phyloP scores from a whole-genome alignment of 1,140 invertebrate species.

The Antheraea pernyi region DNA sequence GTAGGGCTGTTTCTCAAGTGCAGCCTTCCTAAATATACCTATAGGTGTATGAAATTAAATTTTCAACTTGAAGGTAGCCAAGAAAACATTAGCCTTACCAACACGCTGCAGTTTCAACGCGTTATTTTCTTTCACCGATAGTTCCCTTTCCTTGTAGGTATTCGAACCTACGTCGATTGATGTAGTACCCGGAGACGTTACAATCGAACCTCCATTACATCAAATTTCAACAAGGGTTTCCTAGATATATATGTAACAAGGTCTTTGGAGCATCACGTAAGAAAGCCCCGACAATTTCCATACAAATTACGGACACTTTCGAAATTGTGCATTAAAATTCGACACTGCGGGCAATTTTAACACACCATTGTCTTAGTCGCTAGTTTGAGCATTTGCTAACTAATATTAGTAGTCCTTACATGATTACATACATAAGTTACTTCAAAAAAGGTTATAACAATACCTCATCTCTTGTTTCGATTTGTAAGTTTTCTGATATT shows the following conservation, averaged over 20 bases:
- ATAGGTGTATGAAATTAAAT: no score
- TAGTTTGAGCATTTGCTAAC: not conserved
- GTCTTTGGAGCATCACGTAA: slow-evolving; percentile 54
- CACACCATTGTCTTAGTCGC: slow-evolving; percentile 52
- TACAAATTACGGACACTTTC: slow-evolving; percentile 72
- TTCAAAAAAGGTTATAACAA: not conserved
- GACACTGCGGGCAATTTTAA: slow-evolving; percentile 42
- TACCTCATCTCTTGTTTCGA: not conserved
- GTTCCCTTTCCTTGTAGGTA: no score
- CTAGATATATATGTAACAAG: slow-evolving; percentile 38
- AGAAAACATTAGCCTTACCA: no score
- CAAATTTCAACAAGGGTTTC: not conserved
- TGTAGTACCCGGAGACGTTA: no score
- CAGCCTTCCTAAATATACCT: no score
- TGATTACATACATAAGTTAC: not conserved
- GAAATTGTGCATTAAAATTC: slow-evolving; percentile 61
- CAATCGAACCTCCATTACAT: no score
- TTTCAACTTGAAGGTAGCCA: no score
- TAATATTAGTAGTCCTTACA: not conserved
- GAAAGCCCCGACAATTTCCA: slow-evolving; percentile 54
- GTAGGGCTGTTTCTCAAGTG: no score
- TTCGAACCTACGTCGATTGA: no score
- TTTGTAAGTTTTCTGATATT: not conserved
- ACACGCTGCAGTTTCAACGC: no score
- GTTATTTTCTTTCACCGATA: no score